Evolutionary conservation across 1,140 invertebrate genomes (phyloP), one percentile per base, ranked within the genome.

Genomic region (Panagrolaimus sp.): DNA sequence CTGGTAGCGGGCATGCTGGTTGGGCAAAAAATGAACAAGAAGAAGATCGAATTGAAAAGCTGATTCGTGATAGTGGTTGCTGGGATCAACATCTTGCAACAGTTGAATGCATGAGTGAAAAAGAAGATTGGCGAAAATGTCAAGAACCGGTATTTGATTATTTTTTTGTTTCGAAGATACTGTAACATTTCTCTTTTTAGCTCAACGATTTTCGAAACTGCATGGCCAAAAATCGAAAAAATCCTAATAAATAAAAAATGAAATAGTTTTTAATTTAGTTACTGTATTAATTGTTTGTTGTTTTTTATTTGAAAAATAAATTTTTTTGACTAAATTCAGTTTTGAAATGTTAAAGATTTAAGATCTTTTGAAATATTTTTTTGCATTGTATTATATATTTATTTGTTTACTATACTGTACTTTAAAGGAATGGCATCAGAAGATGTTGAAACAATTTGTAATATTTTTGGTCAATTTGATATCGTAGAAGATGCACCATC

Each of bases 71-170:
- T 43, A 28, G 21, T 17, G 63, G 63, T 0, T 64, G 63, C n/a
- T 64, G 28, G 28, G 63, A 64, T 21, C 17, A 17, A 17, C 63
- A 64, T 17, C 1, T 64, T 1, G 0, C 10, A 32, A 21, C 28
- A 3, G 38, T 43, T 64, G 63, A 64, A 21, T 64, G 63, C 7
- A 64, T 64, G 63, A n/a, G 28, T 21, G 63, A 64, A 17, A 17
- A 64, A 17, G 43, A 32, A 43, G 63, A 64, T 43, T 64, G 63
- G 63, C 28, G 63, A 32, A 64, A 64, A 28, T 64, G 63, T 14
- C 63, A 64, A 38, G 21, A 28, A 21, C n/a, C 21, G 52, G 17
- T n/a, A 12, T 24, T 58, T 58, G 52, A n/a, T 21, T 21, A 21
- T 21, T 21, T 58, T 4, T 24, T 14, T 26, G 8, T 21, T 24